phyloP scores from a whole-genome alignment of 2,797 vertebrate genomes.

The Emys orbicularis region DNA sequence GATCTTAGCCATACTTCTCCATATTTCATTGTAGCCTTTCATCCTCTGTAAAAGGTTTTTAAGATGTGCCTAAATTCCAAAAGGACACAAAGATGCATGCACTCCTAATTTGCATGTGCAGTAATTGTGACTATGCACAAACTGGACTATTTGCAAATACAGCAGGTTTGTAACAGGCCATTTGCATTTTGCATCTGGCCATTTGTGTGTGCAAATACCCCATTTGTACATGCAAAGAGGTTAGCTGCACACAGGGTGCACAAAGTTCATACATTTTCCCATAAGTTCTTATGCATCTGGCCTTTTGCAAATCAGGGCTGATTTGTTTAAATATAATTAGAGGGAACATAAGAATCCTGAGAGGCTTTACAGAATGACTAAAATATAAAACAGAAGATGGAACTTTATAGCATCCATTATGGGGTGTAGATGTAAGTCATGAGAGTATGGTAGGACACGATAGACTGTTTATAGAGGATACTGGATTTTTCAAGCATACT shows the following conservation, averaged over 20 bases:
- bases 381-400: background rate
- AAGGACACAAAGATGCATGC: background rate
- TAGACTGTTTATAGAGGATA: background rate
- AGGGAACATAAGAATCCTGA: background rate
- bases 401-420: background rate
- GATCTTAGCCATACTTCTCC: background rate
- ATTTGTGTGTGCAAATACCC: background rate
- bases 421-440: background rate
- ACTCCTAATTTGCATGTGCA: constrained; percentile 9
- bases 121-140: background rate
- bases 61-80: background rate
- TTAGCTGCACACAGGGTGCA: background rate
- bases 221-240: background rate
- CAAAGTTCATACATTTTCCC: background rate
- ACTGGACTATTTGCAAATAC: background rate
- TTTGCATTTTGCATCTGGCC: background rate
- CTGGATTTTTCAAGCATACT: constrained; percentile 1
- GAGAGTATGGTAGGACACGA: background rate
- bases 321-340: background rate
- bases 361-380: background rate
- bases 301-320: background rate
- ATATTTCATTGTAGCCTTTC: constrained; percentile 15
- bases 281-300: background rate
- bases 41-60: background rate
- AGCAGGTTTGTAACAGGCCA: background rate